Percentiles rank a stretch among this genome's conserved stretches.
Evolutionary conservation across 1,140 invertebrate species (phyloP).

Genomic region (Artemia franciscana): DNA sequence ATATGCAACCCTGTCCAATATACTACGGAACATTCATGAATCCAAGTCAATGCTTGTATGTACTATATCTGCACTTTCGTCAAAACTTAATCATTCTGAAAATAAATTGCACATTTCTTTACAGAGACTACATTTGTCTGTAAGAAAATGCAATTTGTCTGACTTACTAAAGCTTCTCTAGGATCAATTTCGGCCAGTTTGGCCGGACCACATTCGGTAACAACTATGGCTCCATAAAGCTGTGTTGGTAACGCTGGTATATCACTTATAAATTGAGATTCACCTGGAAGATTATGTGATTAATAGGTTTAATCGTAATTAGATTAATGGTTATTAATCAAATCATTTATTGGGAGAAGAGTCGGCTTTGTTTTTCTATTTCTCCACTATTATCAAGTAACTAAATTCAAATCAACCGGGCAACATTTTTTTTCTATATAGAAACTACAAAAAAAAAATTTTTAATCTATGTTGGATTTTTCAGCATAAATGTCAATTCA

Average conservation of each 20-base stretch:
- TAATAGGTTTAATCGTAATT: no score
- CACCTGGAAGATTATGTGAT: slow-evolving; percentile 22
- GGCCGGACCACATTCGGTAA: slow-evolving; percentile 20
- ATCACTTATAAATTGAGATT: slow-evolving; percentile 26
- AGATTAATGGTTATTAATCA: no score
- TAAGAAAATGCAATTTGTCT: neutral
- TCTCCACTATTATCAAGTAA: no score
- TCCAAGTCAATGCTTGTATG: neutral
- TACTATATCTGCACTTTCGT: neutral
- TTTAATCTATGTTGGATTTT: no score
- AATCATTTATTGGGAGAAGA: no score
- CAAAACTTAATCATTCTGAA: neutral
- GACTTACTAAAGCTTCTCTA: slow-evolving; percentile 16
- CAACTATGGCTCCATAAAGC: slow-evolving; percentile 22
- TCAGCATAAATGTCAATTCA: no score
- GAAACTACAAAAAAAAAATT: no score
- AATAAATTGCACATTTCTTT: neutral
- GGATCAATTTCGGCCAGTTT: slow-evolving; percentile 16
- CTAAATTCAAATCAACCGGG: no score
- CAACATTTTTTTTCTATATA: no score
- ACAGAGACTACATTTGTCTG: neutral
- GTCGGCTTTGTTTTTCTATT: no score
- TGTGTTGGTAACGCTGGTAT: slow-evolving; percentile 19
- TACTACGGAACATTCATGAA: neutral
- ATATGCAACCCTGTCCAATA: neutral